phyloP scores from a whole-genome alignment of 2,797 vertebrate species.

The Hybognathus amarus region DNA sequence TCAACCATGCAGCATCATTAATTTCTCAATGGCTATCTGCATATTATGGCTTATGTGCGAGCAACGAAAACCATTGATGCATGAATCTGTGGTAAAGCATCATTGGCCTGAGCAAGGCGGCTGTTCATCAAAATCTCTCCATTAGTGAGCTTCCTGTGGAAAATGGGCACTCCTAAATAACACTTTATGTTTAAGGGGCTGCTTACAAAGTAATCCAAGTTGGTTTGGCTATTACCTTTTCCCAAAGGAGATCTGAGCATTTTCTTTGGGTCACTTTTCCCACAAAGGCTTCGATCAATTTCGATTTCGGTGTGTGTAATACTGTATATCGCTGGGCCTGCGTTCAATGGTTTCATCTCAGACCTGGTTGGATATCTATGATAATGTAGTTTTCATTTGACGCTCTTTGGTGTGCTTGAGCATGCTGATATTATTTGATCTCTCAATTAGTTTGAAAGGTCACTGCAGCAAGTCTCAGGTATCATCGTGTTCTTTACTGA shows the following conservation, averaged over 20 bases:
- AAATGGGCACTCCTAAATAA: not conserved
- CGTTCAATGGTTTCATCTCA: not conserved
- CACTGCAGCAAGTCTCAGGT: not conserved
- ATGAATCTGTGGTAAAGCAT: not conserved
- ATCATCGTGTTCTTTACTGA: not conserved
- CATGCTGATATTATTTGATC: constrained; percentile 9
- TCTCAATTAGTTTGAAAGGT: not conserved
- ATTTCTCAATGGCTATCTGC: not conserved
- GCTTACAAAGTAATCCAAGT: not conserved
- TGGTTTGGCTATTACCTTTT: not conserved
- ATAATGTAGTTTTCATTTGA: not conserved
- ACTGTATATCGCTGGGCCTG: not conserved
- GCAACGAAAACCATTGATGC: not conserved
- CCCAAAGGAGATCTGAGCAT: not conserved
- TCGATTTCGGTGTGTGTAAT: not conserved
- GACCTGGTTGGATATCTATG: not conserved
- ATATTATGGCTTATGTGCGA: not conserved
- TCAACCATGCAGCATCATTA: not conserved
- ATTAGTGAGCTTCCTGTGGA: not conserved
- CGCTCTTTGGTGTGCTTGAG: not conserved
- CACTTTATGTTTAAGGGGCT: not conserved
- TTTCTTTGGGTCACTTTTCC: constrained; percentile 2
- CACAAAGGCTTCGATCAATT: constrained; percentile 1
- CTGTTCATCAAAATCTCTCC: not conserved
- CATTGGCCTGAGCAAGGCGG: not conserved